Conservation (phyloP, 2,888 invertebrate genomes). For the Polydrusus pterygomalis region DNA sequence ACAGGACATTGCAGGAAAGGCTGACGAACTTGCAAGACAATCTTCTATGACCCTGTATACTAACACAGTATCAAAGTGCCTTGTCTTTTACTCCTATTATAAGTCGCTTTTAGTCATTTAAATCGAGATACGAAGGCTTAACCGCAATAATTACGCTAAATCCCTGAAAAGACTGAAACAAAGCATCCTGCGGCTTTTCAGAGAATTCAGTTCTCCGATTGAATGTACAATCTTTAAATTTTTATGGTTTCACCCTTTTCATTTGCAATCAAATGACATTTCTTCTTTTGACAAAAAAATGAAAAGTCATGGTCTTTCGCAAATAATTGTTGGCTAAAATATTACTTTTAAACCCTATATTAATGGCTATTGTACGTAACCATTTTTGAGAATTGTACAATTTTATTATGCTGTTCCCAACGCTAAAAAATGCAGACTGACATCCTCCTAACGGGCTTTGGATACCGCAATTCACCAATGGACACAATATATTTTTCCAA, state of each 20-base stretch:
- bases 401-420: too few relatives aligned
- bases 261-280: slow-evolving; percentile 9
- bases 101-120: slow-evolving; percentile 16
- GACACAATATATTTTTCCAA: too few relatives aligned
- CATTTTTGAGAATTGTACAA: not conserved
- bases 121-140: slow-evolving; percentile 15
- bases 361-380: not conserved
- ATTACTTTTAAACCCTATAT: not conserved
- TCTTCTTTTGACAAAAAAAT: not conserved
- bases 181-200: slow-evolving; percentile 18
- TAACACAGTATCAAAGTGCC: slow-evolving; percentile 17
- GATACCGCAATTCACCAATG: too few relatives aligned
- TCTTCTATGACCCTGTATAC: not conserved
- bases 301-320: slow-evolving; percentile 3
- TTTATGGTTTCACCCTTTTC: slow-evolving; percentile 6
- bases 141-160: slow-evolving; percentile 15
- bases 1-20: not conserved
- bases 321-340: slow-evolving; percentile 3
- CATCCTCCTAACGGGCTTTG: too few relatives aligned
- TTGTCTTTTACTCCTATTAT: not conserved
- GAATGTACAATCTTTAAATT: slow-evolving; percentile 10
- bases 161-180: slow-evolving; percentile 20
- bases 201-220: slow-evolving; percentile 2
- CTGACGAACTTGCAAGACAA: not conserved
- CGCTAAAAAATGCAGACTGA: too few relatives aligned